Evolutionary conservation across 1,140 invertebrate genomes (phyloP), one percentile per base, ranked within the genome.

Genomic region (Globodera rostochiensis): DNA sequence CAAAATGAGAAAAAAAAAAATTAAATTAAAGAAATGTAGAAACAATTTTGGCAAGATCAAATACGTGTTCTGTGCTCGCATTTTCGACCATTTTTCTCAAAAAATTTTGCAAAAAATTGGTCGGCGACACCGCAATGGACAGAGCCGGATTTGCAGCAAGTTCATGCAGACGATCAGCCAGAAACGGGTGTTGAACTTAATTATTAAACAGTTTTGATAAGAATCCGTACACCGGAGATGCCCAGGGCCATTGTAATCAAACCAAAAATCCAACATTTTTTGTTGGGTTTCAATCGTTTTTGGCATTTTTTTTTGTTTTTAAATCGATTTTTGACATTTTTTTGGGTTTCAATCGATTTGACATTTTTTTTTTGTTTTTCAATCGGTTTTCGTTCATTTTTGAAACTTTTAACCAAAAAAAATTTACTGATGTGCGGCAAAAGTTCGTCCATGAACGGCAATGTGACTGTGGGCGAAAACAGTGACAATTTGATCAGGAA

Each of bases 401-500:
- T 36, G 36, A 36, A 36, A 36, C 36, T 36, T 36, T 36, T 36
- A 36, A 36, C 36, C 36, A 36, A 36, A 1, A 36, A 36, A 36
- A 36, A 3, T 45, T 45, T 8, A 78, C 77, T 70, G 11, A 78
- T 66, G 36, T 13, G 46, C 19, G 49, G 77, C 13, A 78, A 36
- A 15, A 78, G 66, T 50, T 78, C 77, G 25, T 78, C 49, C n/a
- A 49, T 50, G 70, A 47, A 78, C 13, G 77, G 77, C 13, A 21
- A 53, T 36, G 47, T n/a, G 25, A 78, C 46, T 69, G 53, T 60
- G 6, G 77, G 77, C 46, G 53, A 69, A 21, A 66, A 49, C 25
- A 78, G 70, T 13, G 77, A 53, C 36, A 78, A 78, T 78, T 78
- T 78, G n/a, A 78, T 19, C 11, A 78, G 53, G n/a, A 78, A 78